Evolutionary conservation across 2,113 vertebrate genomes (phyloP).

Genomic region (Phyllostomus discolor): DNA sequence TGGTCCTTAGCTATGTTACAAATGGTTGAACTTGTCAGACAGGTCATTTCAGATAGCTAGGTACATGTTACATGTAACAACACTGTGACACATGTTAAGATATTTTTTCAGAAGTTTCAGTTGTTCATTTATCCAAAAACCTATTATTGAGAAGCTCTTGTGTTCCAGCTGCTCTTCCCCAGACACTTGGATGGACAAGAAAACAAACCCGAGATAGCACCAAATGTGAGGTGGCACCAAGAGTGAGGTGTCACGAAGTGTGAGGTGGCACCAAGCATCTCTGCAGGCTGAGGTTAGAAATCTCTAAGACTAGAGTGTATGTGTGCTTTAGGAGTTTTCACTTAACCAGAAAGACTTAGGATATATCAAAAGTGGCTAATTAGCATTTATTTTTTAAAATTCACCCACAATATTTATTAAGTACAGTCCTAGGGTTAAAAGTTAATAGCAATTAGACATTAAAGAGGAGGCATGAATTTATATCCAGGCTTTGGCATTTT

Average conservation of each 20-base stretch:
- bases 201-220: neutral
- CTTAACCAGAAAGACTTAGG: neutral
- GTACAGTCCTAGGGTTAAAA: neutral
- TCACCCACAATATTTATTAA: neutral
- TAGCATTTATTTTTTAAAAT: neutral
- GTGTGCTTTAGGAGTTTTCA: neutral
- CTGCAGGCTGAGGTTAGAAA: too few relatives aligned
- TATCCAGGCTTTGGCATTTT: neutral
- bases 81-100: neutral
- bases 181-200: neutral
- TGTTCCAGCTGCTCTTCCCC: neutral
- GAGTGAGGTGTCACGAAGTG: neutral
- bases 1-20: neutral
- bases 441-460: neutral
- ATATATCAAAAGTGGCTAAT: neutral
- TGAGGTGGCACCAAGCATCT: neutral
- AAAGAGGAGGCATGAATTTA: neutral
- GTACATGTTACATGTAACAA: neutral
- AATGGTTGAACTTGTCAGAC: neutral
- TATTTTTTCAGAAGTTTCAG: neutral
- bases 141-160: neutral
- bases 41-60: neutral
- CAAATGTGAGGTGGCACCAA: neutral
- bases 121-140: neutral
- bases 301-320: neutral